Conservation (phyloP, 2,888 invertebrate species). For the Tribolium freemani region DNA sequence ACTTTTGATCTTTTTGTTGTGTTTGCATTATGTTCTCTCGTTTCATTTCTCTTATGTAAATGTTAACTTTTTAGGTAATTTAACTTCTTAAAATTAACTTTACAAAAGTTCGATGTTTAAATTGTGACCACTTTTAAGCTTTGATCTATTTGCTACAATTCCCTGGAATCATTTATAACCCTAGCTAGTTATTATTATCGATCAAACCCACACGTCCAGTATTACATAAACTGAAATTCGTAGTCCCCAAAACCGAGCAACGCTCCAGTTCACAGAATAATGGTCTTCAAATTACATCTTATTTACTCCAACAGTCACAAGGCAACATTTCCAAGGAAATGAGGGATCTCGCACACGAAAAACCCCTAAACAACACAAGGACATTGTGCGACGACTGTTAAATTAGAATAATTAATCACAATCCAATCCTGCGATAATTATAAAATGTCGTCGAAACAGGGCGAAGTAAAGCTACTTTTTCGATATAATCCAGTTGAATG, state of each 20-base stretch:
- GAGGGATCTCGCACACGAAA: not conserved
- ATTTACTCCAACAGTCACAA: slow-evolving; percentile 8
- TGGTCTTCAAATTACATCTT: slow-evolving; percentile 9
- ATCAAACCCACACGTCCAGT: not conserved
- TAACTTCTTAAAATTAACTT: no score
- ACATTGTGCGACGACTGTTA: not conserved
- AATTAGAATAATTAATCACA: not conserved
- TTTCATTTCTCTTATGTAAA: no score
- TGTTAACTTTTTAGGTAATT: no score
- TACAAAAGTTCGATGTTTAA: no score
- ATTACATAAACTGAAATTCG: not conserved
- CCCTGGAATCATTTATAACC: not conserved
- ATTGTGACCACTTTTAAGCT: no score
- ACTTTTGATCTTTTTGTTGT: no score
- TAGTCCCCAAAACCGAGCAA: not conserved
- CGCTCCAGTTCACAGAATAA: slow-evolving; percentile 10
- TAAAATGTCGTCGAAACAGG: slow-evolving; percentile 17
- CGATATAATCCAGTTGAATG: slow-evolving; percentile 34
- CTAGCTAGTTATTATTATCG: not conserved
- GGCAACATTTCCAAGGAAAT: not conserved
- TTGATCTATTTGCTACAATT: not conserved
- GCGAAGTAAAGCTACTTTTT: slow-evolving; percentile 20
- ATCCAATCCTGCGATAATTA: slow-evolving; percentile 6
- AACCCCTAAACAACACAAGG: not conserved
- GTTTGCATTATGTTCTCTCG: no score